Percentiles rank a stretch among this genome's conserved stretches.
Conservation (phyloP, 1,140 invertebrate genomes). For the Carcinoscorpius rotundicauda region DNA sequence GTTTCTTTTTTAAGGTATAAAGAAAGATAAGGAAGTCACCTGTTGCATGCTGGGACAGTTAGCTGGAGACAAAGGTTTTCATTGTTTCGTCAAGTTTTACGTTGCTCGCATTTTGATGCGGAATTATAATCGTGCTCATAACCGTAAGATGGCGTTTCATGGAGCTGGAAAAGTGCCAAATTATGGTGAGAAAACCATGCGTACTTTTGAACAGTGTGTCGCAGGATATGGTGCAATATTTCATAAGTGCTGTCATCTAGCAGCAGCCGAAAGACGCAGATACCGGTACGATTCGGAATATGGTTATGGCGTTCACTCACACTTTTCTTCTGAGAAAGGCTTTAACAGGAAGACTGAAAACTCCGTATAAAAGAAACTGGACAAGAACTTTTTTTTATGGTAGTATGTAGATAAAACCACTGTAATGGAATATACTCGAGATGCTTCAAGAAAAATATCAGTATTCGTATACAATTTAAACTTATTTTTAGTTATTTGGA, state of each 20-base stretch:
- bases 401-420: no score
- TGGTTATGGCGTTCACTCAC: no score
- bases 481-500: no score
- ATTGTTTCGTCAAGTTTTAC: conserved; percentile 28
- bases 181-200: conserved; percentile 24
- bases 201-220: conserved; percentile 26
- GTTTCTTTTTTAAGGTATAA: conserved; percentile 1
- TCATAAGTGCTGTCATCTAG: conserved; percentile 27
- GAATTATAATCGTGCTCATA: conserved; percentile 28
- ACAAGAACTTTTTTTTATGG: no score
- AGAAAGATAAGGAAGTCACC: conserved; percentile 17
- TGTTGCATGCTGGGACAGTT: conserved; percentile 28
- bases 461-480: no score
- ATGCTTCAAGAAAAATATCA: no score
- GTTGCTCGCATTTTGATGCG: conserved; percentile 20
- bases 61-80: conserved; percentile 30
- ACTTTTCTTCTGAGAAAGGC: no score
- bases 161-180: conserved; percentile 13
- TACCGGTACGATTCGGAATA: no score
- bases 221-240: conserved; percentile 20
- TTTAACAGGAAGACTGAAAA: no score
- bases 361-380: no score
- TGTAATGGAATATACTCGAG: no score
- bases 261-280: conserved; percentile 12
- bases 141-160: conserved; percentile 23